Evolutionary conservation across 2,113 vertebrate genomes (phyloP).

Genomic region (Caranx ignobilis): DNA sequence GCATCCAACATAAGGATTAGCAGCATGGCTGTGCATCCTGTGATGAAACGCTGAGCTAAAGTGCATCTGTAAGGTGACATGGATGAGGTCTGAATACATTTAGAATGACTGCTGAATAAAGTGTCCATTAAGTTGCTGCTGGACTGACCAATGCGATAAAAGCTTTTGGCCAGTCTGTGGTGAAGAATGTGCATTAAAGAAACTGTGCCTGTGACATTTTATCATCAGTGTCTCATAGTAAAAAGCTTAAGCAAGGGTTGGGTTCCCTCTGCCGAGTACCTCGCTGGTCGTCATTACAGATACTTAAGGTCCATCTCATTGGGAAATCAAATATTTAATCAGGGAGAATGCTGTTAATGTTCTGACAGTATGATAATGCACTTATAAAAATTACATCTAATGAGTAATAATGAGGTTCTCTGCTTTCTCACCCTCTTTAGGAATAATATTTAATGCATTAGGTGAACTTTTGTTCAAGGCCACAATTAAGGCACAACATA

Average conservation of each 20-base stretch:
- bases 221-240: background rate
- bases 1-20: background rate
- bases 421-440: slow-evolving; percentile 12
- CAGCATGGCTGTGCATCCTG: background rate
- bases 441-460: slow-evolving; percentile 33
- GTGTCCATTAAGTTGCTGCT: background rate
- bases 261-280: slow-evolving; percentile 2
- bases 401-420: slow-evolving; percentile 25
- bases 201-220: background rate
- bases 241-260: background rate
- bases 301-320: slow-evolving; percentile 27
- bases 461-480: slow-evolving; percentile 31
- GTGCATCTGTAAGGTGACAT: background rate
- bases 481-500: background rate
- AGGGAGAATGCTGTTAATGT: slow-evolving; percentile 15
- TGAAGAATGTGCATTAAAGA: background rate
- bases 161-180: no score
- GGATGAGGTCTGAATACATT: slow-evolving; percentile 10
- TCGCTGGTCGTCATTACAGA: slow-evolving; percentile 18
- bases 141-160: background rate
- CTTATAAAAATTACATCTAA: slow-evolving; percentile 33
- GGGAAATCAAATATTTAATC: slow-evolving; percentile 45
- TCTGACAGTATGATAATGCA: slow-evolving; percentile 32
- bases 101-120: slow-evolving; percentile 1
- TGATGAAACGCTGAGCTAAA: slow-evolving; percentile 1